phyloP scores from a whole-genome alignment of 1,140 invertebrate genomes.

The Sipha flava region DNA sequence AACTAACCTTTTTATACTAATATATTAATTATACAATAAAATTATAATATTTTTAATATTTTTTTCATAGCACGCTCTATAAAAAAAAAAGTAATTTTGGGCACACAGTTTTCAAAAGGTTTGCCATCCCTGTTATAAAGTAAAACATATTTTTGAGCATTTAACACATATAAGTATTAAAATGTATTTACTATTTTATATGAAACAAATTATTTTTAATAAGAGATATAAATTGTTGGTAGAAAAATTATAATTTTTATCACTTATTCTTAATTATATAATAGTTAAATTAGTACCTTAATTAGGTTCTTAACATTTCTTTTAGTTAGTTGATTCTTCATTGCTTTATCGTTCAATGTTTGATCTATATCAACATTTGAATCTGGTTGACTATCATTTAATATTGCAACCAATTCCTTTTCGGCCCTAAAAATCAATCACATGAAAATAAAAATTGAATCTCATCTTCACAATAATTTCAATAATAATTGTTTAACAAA shows the following conservation, averaged over 20 bases:
- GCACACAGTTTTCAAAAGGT: too few relatives aligned
- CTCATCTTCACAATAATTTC: too few relatives aligned
- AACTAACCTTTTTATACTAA: too few relatives aligned
- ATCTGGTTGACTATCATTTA: not conserved
- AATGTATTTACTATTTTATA: too few relatives aligned
- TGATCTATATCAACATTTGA: conserved; percentile 5
- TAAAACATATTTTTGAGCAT: too few relatives aligned
- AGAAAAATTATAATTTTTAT: not conserved
- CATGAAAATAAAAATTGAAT: not conserved
- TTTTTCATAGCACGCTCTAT: too few relatives aligned
- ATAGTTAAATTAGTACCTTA: conserved; percentile 2
- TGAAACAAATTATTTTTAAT: not conserved
- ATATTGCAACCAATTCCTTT: not conserved
- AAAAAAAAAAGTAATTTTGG: too few relatives aligned
- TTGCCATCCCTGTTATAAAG: too few relatives aligned
- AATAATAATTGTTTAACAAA: not conserved
- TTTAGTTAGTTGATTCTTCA: not conserved
- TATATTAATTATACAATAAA: too few relatives aligned
- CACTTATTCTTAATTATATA: too few relatives aligned
- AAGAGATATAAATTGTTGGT: not conserved
- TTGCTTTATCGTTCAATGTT: not conserved
- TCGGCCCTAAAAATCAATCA: not conserved
- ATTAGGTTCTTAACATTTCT: conserved; percentile 18
- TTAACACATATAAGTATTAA: too few relatives aligned
- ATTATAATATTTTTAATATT: too few relatives aligned